phyloP scores from a whole-genome alignment of 2,888 invertebrate genomes.

The Drosophila tripunctata region DNA sequence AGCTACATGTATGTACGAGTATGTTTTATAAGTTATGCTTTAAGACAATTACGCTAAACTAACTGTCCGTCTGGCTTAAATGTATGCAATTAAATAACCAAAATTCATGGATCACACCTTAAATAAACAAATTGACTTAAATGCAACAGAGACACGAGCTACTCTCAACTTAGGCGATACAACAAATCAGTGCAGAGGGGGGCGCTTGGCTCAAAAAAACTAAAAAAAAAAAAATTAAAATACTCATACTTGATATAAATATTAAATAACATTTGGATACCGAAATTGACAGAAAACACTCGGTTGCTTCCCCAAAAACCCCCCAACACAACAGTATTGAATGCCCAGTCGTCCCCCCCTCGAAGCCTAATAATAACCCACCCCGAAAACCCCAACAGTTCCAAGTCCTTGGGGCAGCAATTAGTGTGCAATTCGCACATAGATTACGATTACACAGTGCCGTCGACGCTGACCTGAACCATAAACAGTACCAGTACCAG shows the following conservation, averaged over 20 bases:
- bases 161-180: slow-evolving; percentile 51
- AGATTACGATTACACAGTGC: slow-evolving; percentile 62
- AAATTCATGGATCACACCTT: slow-evolving; percentile 43
- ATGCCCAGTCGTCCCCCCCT: background rate
- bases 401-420: slow-evolving; percentile 40
- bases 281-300: slow-evolving; percentile 36
- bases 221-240: no score
- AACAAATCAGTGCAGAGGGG: slow-evolving; percentile 73
- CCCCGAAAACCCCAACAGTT: slow-evolving; percentile 1
- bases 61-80: slow-evolving; percentile 44
- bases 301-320: background rate
- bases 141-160: slow-evolving; percentile 37
- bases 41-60: slow-evolving; percentile 37
- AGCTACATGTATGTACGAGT: slow-evolving; percentile 46
- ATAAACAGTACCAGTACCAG: slow-evolving; percentile 23
- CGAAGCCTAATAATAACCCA: slow-evolving; percentile 5
- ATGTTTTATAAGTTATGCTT: slow-evolving; percentile 58
- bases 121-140: slow-evolving; percentile 44
- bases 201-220: slow-evolving; percentile 42
- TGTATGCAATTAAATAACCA: slow-evolving; percentile 66
- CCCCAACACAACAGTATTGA: slow-evolving; percentile 1
- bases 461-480: slow-evolving; percentile 28
- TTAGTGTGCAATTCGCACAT: slow-evolving; percentile 69
- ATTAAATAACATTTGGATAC: slow-evolving; percentile 75
- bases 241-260: slow-evolving; percentile 53